phyloP scores from a whole-genome alignment of 2,797 vertebrate genomes.

The Vultur gryphus region DNA sequence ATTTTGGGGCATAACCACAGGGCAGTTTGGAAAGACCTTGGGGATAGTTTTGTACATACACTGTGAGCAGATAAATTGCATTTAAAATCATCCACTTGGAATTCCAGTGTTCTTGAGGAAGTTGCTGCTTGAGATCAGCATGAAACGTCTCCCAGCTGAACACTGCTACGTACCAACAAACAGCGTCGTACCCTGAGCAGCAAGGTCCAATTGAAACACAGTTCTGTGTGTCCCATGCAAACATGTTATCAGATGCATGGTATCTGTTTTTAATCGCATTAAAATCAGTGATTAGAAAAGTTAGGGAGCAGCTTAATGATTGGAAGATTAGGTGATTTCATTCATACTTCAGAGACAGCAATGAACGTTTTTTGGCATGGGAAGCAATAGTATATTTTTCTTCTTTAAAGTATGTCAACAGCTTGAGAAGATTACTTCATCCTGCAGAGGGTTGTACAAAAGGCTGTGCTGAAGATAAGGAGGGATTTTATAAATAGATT shows the following conservation, averaged over 20 bases:
- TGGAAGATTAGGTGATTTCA: background rate
- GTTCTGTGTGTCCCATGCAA: background rate
- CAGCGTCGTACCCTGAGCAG: background rate
- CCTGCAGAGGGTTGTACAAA: background rate
- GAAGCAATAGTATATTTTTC: background rate
- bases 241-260: fast-evolving
- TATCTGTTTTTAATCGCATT: background rate
- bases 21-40: conserved; percentile 10
- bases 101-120: conserved; percentile 13
- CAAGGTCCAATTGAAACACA: background rate
- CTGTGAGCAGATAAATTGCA: conserved; percentile 27
- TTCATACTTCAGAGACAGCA: background rate
- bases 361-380: background rate
- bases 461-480: background rate
- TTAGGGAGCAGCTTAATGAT: background rate
- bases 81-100: conserved; percentile 42
- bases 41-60: conserved; percentile 15
- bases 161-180: background rate
- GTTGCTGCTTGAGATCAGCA: background rate
- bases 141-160: background rate
- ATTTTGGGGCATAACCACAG: conserved; percentile 25
- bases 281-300: background rate
- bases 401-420: background rate
- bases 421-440: background rate
- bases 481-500: background rate